Percentiles rank a stretch among this genome's conserved stretches.
Conservation (phyloP, 2,797 vertebrate species). For the Calcarius lapponicus region DNA sequence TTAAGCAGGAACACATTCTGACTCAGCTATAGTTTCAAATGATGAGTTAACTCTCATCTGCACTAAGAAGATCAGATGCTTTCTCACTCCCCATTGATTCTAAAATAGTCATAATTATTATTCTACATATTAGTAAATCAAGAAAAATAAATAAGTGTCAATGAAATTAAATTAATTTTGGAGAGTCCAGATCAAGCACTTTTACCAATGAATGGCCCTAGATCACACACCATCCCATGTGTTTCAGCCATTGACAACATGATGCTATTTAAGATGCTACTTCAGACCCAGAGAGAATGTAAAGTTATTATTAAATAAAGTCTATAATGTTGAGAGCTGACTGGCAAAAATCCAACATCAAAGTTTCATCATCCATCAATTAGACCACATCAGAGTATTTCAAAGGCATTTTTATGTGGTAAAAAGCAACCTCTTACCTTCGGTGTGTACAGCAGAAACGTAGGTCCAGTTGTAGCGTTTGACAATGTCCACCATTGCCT, state of each 20-base stretch:
- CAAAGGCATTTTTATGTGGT: neutral
- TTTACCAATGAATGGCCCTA: neutral
- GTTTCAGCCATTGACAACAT: neutral
- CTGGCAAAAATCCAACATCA: neutral
- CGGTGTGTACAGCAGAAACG: conserved; percentile 96
- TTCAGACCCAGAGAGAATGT: neutral
- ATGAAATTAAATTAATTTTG: conserved; percentile 2
- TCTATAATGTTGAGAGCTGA: neutral
- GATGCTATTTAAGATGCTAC: neutral
- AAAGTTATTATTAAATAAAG: neutral
- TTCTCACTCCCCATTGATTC: neutral
- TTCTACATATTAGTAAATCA: neutral
- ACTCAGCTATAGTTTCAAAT: neutral
- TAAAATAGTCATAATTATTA: neutral
- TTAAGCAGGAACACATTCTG: neutral
- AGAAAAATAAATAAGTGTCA: neutral
- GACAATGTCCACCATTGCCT: conserved; percentile 99
- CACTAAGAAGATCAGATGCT: neutral
- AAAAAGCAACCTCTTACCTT: conserved; percentile 80
- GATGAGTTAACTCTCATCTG: neutral
- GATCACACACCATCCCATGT: neutral
- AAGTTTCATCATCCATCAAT: neutral
- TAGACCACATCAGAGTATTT: neutral
- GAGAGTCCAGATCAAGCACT: neutral
- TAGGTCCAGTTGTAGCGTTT: conserved; percentile 99